phyloP scores from a whole-genome alignment of 2,888 invertebrate species.

The Notodonta ziczac region DNA sequence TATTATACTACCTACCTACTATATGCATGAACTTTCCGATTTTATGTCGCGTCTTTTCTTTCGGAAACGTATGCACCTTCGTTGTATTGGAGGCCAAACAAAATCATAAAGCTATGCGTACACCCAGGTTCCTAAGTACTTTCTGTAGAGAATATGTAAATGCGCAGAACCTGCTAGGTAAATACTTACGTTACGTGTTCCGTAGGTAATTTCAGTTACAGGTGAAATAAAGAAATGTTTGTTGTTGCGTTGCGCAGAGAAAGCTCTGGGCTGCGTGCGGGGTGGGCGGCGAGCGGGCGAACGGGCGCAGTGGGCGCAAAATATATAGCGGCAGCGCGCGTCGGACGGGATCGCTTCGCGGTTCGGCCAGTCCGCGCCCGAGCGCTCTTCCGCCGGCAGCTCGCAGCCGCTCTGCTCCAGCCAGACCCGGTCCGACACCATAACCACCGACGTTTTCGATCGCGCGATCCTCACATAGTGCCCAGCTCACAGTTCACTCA shows the following conservation, averaged over 20 bases:
- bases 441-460: slow-evolving; percentile 33
- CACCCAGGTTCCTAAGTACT: no score
- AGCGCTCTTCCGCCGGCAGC: slow-evolving; percentile 46
- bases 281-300: slow-evolving; percentile 70
- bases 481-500: neutral
- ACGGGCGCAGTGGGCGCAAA: slow-evolving; percentile 73
- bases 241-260: slow-evolving; percentile 78
- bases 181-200: slow-evolving; percentile 14
- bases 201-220: slow-evolving; percentile 37
- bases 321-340: slow-evolving; percentile 74
- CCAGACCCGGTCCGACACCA: slow-evolving; percentile 22
- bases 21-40: no score
- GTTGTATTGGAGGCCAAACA: no score
- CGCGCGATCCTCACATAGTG: slow-evolving; percentile 33
- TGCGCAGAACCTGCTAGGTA: neutral
- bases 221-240: slow-evolving; percentile 62
- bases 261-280: slow-evolving; percentile 70
- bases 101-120: no score
- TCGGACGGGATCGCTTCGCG: slow-evolving; percentile 49
- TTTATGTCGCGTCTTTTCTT: no score
- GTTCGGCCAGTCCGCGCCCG: slow-evolving; percentile 59
- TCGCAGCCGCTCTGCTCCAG: slow-evolving; percentile 8
- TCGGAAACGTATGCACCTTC: no score
- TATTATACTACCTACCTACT: no score
- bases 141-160: no score